Evolutionary conservation across 2,113 vertebrate species (phyloP).

Genomic region (Mastomys natalensis): DNA sequence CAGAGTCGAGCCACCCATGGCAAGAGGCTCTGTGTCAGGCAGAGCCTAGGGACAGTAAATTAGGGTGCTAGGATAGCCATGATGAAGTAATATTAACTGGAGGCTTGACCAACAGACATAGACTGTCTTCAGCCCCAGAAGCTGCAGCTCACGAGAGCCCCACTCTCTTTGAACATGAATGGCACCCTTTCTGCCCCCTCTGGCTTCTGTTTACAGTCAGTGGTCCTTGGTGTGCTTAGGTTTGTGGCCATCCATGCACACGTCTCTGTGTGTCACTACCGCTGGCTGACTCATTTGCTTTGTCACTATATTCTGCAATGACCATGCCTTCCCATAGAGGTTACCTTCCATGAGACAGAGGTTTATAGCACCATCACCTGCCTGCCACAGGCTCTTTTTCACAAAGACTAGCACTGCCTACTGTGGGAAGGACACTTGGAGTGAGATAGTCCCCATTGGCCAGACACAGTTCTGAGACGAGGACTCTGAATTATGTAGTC

Average conservation of each 20-base stretch:
- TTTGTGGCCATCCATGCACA: rapidly evolving
- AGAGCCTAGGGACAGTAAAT: not conserved
- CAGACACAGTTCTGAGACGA: not conserved
- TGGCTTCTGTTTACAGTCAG: not conserved
- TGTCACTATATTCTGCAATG: not conserved
- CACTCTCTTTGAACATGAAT: not conserved
- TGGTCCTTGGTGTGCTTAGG: not conserved
- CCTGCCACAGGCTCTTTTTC: not conserved
- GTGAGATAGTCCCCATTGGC: not conserved
- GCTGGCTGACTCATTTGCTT: too few species aligned
- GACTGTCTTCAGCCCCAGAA: not conserved
- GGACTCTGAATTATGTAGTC: not conserved
- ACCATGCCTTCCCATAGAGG: not conserved
- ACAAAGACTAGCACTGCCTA: not conserved
- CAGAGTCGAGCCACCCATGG: not conserved
- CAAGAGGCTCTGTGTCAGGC: not conserved
- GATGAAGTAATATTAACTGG: not conserved
- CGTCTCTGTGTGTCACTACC: not conserved
- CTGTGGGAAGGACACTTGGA: not conserved
- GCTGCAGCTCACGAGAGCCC: not conserved
- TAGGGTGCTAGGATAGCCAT: not conserved
- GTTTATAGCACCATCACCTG: not conserved
- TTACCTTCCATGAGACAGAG: not conserved
- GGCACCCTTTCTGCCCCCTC: too few species aligned
- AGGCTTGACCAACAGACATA: not conserved